Base-by-base conservation (phyloP, 1,140 invertebrate genomes). In the Drosophila elegans region DNA sequence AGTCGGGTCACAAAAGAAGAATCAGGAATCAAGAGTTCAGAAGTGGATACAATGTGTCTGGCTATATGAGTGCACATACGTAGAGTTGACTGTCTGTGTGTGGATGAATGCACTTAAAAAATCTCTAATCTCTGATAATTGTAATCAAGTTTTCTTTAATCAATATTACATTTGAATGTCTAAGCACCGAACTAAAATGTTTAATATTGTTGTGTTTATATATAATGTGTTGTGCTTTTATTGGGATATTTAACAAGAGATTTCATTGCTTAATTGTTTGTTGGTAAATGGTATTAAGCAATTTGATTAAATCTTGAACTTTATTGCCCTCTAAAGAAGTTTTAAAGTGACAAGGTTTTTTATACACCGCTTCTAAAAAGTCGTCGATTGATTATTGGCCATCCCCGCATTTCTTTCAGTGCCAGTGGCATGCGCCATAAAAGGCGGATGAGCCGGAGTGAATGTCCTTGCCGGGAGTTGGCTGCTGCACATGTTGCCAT, bases 21-120 rank as follows among this genome's bases (percentile, higher is more conserved):
- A 79, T 76, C 83, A 67, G 71, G 76, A 83, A 83, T 73, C 83
- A 83, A 69, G 68, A 82, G 66, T 73, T 75, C 66, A 79, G 62
- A 72, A 81, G 81, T 76, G 55, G 59, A 46, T 55, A 73, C 74
- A 78, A 61, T 45, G 48, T 59, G 72, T 46, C 16, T 32, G 48
- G 41, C 29, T 56, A 52, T 52, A 39, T 72, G 27, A 51, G 51
- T 34, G 38, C 38, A 39, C 42, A 32, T 61, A 55, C 74, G 45
- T 57, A 41, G 45, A 41, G 13, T 38, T 44, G n/a, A 44, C 25
- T 41, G 41, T 38, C 52, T 52, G 13, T 9, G 44, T 56, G 77
- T 44, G 25, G 25, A 21, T 34, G 21, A n/a, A 36, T 57, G 44
- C 60, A 59, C 34, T 51, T 5, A 2, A 39, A 59, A 11, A 53